phyloP scores from a whole-genome alignment of 2,797 vertebrate genomes.

The Leptodactylus fallax region DNA sequence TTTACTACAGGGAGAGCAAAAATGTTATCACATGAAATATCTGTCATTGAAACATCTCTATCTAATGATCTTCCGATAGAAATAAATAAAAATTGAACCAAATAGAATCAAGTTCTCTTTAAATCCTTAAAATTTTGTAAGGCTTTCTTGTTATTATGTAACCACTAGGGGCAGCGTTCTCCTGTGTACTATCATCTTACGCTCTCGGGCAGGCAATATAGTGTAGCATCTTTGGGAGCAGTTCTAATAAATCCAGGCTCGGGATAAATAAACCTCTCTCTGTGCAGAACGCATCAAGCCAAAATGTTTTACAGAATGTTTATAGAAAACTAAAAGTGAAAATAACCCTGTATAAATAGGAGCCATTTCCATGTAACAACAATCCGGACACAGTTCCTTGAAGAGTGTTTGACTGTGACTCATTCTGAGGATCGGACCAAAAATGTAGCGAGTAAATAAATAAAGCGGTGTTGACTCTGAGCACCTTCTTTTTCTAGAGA shows the following conservation, averaged over 20 bases:
- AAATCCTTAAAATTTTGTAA: too few species aligned
- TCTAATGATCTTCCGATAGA: too few species aligned
- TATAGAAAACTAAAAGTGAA: constrained; percentile 46
- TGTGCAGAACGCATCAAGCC: constrained; percentile 15
- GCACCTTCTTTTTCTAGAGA: constrained; percentile 31
- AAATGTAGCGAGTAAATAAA: constrained; percentile 44
- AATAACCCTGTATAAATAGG: constrained; percentile 42
- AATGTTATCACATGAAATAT: too few species aligned
- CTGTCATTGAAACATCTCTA: too few species aligned
- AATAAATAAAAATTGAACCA: too few species aligned
- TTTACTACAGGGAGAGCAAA: too few species aligned
- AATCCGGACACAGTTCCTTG: constrained; percentile 26
- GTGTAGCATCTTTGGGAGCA: background rate
- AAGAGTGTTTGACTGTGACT: constrained; percentile 20
- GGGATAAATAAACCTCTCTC: constrained; percentile 38
- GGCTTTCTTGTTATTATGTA: background rate
- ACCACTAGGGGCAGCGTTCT: constrained; percentile 11
- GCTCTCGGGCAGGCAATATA: background rate
- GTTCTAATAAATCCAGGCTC: background rate
- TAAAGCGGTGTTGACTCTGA: constrained; percentile 16
- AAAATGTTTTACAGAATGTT: constrained; percentile 47
- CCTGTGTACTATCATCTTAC: background rate
- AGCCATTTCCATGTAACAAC: constrained; percentile 24
- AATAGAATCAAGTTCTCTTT: too few species aligned
- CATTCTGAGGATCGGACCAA: constrained; percentile 18